Evolutionary conservation across 2,797 vertebrate genomes (phyloP), one percentile per base, ranked within the genome.

Genomic region (Fratercula arctica): DNA sequence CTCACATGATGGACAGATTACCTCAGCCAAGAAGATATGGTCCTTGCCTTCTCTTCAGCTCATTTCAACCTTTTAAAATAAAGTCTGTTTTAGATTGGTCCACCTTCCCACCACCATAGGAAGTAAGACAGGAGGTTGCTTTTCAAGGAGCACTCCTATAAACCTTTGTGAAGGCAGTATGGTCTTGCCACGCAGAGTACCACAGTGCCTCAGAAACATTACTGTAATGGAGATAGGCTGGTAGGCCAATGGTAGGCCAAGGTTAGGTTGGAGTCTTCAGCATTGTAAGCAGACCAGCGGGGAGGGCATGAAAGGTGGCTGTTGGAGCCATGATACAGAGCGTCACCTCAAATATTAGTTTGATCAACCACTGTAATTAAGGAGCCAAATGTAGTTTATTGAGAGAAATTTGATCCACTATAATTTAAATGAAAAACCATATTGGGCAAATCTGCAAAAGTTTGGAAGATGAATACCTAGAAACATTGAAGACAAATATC

Each of bases 171-270:
- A 24, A n/a, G 11, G 28, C 8, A 9, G 4, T 43, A 74, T 37
- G 41, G 18, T 67, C 28, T 86, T 87, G 20, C 20, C 45, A 64
- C 0, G 3, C 3, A 81, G 53, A 91, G 25, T 10, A 78, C 26
- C 17, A 50, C 6, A 53, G 25, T 45, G 6, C 20, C 54, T 79
- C 33, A 66, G 31, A 64, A 64, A 35, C 0, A 0, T 63, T 45
- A 7, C 7, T 35, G 4, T 39, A 39, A 31, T 17, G n/a, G 29
- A 76, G 41, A 48, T 2, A 64, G n/a, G 5, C 31, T 70, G 6
- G 13, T 31, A 39, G 35, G 8, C 1, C 37, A 57, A 69, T 9
- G 43, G 43, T 45, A 50, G 33, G 7, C 1, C 37, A 54, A 66
- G 28, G n/a, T 39, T 59, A 16, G 11, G 6, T 4, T 75, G 21